A percentile compares a stretch with the other conserved stretches of the same genome.
These are phyloP conservation scores for Phyllotreta striolata DNA, from an alignment of 2,888 invertebrate species.

Conservation along the genomic window DNA sequence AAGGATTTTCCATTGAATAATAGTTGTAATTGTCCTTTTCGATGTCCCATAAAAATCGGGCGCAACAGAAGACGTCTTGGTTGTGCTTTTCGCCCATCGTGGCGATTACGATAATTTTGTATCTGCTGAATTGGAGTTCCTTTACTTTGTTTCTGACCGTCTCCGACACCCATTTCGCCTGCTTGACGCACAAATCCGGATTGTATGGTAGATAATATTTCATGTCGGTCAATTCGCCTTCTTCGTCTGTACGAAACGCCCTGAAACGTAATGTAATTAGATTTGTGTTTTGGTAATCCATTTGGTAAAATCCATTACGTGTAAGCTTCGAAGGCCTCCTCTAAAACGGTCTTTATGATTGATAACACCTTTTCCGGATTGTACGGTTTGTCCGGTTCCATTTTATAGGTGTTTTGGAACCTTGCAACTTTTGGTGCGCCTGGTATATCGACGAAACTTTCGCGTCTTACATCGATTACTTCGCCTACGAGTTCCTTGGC, in stretches of 20 bases:
- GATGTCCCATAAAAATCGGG: constrained; percentile 75
- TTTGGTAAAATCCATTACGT: constrained; percentile 59
- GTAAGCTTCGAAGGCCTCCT: constrained; percentile 66
- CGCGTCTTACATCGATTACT: constrained; percentile 30
- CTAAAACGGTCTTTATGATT: constrained; percentile 67
- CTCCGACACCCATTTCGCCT: constrained; percentile 66
- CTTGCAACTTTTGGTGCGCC: constrained; percentile 52
- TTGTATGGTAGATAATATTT: constrained; percentile 61
- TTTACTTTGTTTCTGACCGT: constrained; percentile 70
- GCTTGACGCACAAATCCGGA: constrained; percentile 65
- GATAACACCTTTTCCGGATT: constrained; percentile 68
- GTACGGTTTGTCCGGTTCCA: constrained; percentile 71
- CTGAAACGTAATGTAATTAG: not conserved
- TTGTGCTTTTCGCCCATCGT: constrained; percentile 73
- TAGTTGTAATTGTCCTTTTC: constrained; percentile 70
- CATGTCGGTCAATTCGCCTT: not conserved
- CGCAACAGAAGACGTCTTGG: constrained; percentile 69
- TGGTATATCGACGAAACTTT: constrained; percentile 7
- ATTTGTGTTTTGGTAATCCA: not conserved
- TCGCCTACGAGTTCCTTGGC: constrained; percentile 25
- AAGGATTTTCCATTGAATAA: constrained; percentile 69
- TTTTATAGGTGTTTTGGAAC: constrained; percentile 72
- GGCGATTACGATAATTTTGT: constrained; percentile 70
- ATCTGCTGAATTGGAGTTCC: constrained; percentile 76
- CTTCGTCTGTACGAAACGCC: constrained; percentile 1